phyloP scores from a whole-genome alignment of 2,113 vertebrate species.

The Micromys minutus region DNA sequence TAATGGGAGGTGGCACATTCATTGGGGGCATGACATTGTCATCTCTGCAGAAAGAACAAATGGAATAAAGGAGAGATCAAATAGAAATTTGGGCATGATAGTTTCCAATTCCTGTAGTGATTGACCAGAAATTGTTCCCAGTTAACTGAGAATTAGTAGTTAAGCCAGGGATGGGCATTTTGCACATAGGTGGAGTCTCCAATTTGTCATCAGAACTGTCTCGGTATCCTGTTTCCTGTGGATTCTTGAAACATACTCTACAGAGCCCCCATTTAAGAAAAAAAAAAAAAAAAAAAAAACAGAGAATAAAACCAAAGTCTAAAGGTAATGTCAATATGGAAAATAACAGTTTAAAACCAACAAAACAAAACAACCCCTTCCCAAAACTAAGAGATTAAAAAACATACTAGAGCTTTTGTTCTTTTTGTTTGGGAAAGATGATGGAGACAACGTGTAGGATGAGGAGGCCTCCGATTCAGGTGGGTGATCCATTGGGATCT shows the following conservation, averaged over 20 bases:
- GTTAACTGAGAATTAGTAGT: background rate
- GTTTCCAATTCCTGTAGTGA: background rate
- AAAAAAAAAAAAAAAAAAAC: too few relatives aligned
- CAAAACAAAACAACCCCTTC: background rate
- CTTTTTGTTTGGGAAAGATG: too few relatives aligned
- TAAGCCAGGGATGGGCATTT: background rate
- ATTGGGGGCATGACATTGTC: background rate
- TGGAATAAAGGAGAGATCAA: background rate
- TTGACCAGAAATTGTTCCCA: background rate
- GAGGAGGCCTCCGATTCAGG: too few relatives aligned
- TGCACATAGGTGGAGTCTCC: background rate
- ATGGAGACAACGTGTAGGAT: too few relatives aligned
- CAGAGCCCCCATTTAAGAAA: background rate
- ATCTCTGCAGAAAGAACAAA: background rate
- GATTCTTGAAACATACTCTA: background rate
- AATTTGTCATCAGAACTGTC: background rate
- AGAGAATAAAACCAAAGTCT: background rate
- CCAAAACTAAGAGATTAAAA: background rate
- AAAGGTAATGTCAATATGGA: background rate
- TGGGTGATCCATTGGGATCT: too few relatives aligned
- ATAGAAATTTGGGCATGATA: too few relatives aligned
- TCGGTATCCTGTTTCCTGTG: background rate
- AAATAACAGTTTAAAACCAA: background rate
- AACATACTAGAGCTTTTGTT: too few relatives aligned
- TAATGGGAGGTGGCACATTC: background rate